These are phyloP conservation scores for Sebastolobus altivelis DNA, from an alignment of 2,797 vertebrate genomes.

Conservation along the genomic window DNA sequence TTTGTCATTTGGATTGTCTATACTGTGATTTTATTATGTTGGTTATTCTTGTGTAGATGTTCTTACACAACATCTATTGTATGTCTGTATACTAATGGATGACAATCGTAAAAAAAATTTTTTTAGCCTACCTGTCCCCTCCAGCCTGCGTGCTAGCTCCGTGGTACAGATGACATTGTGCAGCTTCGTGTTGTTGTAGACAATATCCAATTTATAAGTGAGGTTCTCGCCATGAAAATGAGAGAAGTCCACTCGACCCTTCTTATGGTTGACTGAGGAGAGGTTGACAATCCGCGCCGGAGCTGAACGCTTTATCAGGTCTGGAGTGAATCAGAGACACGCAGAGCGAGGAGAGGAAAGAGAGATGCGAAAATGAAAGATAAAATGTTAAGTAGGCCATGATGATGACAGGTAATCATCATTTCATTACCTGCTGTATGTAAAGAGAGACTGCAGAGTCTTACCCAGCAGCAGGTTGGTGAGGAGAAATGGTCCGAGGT, in stretches of 20 bases:
- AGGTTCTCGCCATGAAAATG: constrained; percentile 85
- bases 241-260: constrained; percentile 78
- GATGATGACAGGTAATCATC: background rate
- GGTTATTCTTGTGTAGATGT: too few species aligned
- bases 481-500: constrained; percentile 91
- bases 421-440: background rate
- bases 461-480: constrained; percentile 90
- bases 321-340: constrained; percentile 65
- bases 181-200: constrained; percentile 90
- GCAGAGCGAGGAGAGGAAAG: background rate
- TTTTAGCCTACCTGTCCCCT: constrained; percentile 84
- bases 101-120: background rate
- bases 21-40: too few species aligned
- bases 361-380: background rate
- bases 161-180: constrained; percentile 89
- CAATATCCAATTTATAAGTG: background rate
- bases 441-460: background rate
- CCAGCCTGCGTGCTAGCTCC: constrained; percentile 86
- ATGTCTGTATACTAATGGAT: background rate
- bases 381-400: background rate
- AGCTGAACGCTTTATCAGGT: constrained; percentile 83
- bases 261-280: constrained; percentile 83
- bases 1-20: too few species aligned
- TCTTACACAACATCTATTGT: too few species aligned
- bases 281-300: constrained; percentile 87